Base-by-base conservation (phyloP, 2,888 invertebrate species). In the Chelonus formosanus region DNA sequence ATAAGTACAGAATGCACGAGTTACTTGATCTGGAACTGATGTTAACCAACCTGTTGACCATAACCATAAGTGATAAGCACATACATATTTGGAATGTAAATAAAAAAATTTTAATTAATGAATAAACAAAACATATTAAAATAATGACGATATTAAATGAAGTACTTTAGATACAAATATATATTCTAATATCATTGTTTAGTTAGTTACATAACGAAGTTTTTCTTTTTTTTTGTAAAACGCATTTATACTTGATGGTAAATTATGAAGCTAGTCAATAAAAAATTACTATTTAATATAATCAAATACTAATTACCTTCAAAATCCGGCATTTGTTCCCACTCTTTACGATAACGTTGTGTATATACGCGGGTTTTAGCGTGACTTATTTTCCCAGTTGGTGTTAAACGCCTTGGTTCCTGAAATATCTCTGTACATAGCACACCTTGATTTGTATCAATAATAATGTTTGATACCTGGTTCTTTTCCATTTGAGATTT, bases 311-410 rank as follows among this genome's bases (percentile, higher is more conserved):
- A 61, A 7, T 68, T 83, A 88, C 88, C 88, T 86, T 86, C 86
- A 77, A 88, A 88, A 81, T 88, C 88, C 0, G 87, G 85, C 86
- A 87, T 86, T 71, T 84, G 83, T 77, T 88, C 88, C 88, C 88
- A 88, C 70, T 88, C 88, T 72, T 85, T 85, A 20, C 88, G 83
- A 74, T 88, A 88, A 0, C 87, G 86, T 77, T 88, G 88, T 66
- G 87, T 88, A 71, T 88, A 88, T 76, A 84, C 84, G 3, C 84
- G 79, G 3, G 84, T 83, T 71, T 83, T 84, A 4, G 84, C 84
- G 71, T 82, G 80, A 70, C 84, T 84, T 68, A 84, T 80, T 81
- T 83, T 84, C 10, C 84, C 84, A 48, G 84, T 84, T 36, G 84
- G 84, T 20, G 84, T 84, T 10, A 80, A 74, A 59, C 79, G 74